A percentile compares a stretch with the other conserved stretches of the same genome.
Evolutionary conservation across 2,888 invertebrate genomes (phyloP).

Genomic region (Aleiodes leptofemur): DNA sequence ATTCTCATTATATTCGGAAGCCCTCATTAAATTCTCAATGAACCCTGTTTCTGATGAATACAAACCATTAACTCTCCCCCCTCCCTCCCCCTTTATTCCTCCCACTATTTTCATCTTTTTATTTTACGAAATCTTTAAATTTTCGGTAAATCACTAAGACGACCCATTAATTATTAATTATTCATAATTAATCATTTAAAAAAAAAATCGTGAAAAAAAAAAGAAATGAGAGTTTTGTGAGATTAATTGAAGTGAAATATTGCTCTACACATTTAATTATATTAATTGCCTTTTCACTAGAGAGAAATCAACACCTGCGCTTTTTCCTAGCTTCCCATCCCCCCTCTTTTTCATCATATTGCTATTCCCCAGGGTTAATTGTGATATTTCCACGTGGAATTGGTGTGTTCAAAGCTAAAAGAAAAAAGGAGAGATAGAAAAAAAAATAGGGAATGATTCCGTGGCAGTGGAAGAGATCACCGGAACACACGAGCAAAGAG

Average conservation of each 20-base stretch:
- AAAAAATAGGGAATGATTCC: conserved; percentile 22
- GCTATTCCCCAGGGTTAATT: background rate
- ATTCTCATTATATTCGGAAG: conserved; percentile 51
- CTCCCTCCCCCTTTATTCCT: conserved; percentile 5
- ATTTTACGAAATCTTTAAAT: background rate
- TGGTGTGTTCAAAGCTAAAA: background rate
- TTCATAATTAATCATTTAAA: no score
- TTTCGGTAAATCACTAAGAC: background rate
- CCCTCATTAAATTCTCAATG: conserved; percentile 58
- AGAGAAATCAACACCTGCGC: no score
- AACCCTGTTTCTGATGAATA: conserved; percentile 51
- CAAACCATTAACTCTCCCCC: conserved; percentile 44
- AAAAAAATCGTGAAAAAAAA: no score
- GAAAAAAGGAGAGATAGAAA: conserved; percentile 24
- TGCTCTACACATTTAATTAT: no score
- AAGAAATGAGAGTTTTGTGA: no score
- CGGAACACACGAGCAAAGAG: conserved; percentile 32
- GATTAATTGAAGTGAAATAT: no score
- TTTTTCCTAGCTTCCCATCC: no score
- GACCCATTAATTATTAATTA: no score
- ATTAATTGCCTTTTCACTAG: no score
- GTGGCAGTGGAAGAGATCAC: conserved; percentile 30
- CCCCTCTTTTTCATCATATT: background rate
- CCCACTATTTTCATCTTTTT: conserved; percentile 22
- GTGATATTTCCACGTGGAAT: background rate